A percentile compares a stretch with the other conserved stretches of the same genome.
Evolutionary conservation across 1,140 invertebrate genomes (phyloP).

Genomic region (Pseudomyrmex dendroicus): DNA sequence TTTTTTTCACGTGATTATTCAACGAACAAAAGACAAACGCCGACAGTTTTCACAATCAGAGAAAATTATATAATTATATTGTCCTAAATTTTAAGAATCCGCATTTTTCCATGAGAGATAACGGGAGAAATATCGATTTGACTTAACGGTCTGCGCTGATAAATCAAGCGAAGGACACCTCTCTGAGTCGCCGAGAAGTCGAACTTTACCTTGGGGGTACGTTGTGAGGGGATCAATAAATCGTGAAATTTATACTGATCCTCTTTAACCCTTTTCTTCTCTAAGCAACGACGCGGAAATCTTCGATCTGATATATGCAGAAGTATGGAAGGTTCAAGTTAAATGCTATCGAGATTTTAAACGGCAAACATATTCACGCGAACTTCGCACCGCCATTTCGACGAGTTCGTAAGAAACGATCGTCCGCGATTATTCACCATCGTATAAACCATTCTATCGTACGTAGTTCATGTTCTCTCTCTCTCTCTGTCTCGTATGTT

Average conservation of each 20-base stretch:
- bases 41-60: neutral
- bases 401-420: conserved; percentile 21
- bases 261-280: conserved; percentile 23
- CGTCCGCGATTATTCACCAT: conserved; percentile 12
- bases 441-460: conserved; percentile 8
- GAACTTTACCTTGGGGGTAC: neutral
- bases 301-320: conserved; percentile 10
- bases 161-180: conserved; percentile 16
- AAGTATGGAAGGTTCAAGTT: conserved; percentile 1
- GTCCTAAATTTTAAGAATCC: conserved; percentile 18
- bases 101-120: neutral
- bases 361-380: conserved; percentile 21
- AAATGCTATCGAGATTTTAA: conserved; percentile 37
- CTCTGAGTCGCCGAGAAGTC: neutral
- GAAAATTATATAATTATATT: conserved; percentile 39
- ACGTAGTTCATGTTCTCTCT: neutral
- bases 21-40: neutral
- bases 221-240: conserved; percentile 29
- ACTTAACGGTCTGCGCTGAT: conserved; percentile 37
- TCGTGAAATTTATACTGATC: conserved; percentile 12
- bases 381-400: neutral
- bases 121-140: neutral
- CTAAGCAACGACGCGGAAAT: neutral
- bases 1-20: neutral
- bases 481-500: neutral